Evolutionary conservation across 2,797 vertebrate genomes (phyloP).

Genomic region (Myotis findleyi): DNA sequence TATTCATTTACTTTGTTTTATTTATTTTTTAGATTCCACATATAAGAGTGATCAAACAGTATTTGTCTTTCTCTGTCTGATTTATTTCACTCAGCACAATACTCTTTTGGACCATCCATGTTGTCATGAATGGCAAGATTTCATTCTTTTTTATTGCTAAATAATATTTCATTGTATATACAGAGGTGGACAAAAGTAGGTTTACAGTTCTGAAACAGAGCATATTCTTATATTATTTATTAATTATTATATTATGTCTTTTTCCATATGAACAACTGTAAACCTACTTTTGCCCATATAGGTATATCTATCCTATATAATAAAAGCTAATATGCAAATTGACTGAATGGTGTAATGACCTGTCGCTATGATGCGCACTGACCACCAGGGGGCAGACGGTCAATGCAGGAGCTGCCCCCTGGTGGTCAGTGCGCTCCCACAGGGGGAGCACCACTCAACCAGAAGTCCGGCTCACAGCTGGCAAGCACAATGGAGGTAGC

Average conservation of each 20-base stretch:
- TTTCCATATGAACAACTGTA: neutral
- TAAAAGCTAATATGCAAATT: too few relatives aligned
- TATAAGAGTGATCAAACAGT: neutral
- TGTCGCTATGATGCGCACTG: too few relatives aligned
- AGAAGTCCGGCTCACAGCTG: too few relatives aligned
- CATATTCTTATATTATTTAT: neutral
- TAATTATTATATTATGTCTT: neutral
- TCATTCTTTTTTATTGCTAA: neutral
- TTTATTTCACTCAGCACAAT: neutral
- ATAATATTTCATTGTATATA: neutral
- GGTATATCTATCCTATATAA: neutral
- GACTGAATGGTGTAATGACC: too few relatives aligned
- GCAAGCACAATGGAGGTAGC: too few relatives aligned
- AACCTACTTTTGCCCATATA: neutral
- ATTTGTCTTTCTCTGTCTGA: neutral
- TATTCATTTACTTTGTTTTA: neutral
- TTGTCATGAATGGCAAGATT: neutral
- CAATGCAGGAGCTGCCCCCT: too few relatives aligned
- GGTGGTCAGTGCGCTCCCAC: too few relatives aligned
- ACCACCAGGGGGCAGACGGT: too few relatives aligned
- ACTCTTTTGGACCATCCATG: neutral
- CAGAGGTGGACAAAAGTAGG: neutral
- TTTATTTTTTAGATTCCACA: neutral
- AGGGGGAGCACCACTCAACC: too few relatives aligned
- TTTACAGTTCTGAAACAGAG: neutral